Base-by-base conservation (phyloP, 1,140 invertebrate species). In the Drosophila erecta region DNA sequence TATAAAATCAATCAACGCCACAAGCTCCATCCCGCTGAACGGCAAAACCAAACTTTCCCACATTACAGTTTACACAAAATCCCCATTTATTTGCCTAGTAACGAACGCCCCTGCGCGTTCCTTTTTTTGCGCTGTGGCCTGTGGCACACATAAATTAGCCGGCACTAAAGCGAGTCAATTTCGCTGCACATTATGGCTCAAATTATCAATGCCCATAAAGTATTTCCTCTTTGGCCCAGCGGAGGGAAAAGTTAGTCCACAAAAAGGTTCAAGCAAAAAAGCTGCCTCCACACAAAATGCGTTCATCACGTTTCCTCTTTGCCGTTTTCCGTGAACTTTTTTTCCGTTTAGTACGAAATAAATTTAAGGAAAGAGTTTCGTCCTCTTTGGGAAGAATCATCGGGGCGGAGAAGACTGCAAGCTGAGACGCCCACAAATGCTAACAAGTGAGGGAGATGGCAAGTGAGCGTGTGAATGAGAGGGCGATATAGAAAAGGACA, bases 201-300 rank as follows among this genome's bases (percentile, higher is more conserved):
- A 84, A 83, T 83, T 83, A 83, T 83, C 80, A 83, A 83, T 83
- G 79, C 43, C 80, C 80, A 83, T 83, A 83, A 83, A 83, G 80
- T 83, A 79, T 84, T 84, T 83, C 79, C 79, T 83, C 56, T 66
- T 75, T 60, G 38, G 61, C 79, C 64, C 11, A 30, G 35, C 20
- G 20, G 20, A 33, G 17, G 65, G 54, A 77, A 73, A 38, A 30
- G 35, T 50, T 50, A n/a, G 40, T 49, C 24, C 24, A 33, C 47
- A 17, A 51, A 50, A 50, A 20, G 12, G 27, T 15, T 17, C 12
- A 49, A 20, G 49, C 5, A 14, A 35, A 35, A 50, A 35, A 17
- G 27, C 46, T 30, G 62, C 51, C 67, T 47, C 58, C 79, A 67
- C 60, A 75, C 59, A 83, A 79, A 83, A 83, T 83, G 79, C 81